Conservation (phyloP, 1,140 invertebrate genomes). For the Zaprionus taronus region DNA sequence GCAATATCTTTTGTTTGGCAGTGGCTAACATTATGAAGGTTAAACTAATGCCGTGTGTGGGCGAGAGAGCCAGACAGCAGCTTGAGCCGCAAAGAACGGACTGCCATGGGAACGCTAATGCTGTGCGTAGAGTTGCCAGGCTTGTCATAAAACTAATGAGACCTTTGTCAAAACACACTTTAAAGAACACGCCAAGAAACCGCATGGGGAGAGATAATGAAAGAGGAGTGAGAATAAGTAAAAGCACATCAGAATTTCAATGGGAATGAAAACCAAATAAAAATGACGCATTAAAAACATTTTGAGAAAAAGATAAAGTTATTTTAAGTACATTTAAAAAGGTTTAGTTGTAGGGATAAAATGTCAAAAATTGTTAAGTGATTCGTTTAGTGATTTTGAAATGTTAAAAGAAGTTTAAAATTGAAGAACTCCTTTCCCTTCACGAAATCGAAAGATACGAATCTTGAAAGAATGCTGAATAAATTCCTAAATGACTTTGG, state of each 20-base stretch:
- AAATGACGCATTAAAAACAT: background rate
- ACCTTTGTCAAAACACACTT: conserved; percentile 24
- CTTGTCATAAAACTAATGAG: conserved; percentile 35
- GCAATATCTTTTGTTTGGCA: conserved; percentile 45
- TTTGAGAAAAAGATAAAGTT: background rate
- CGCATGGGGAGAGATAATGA: background rate
- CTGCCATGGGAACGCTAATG: conserved; percentile 15
- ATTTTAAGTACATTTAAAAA: background rate
- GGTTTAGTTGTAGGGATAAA: background rate
- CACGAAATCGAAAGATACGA: background rate
- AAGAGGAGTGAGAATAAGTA: background rate
- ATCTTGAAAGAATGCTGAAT: background rate
- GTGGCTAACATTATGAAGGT: conserved; percentile 38
- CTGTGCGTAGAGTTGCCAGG: background rate
- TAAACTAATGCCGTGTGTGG: conserved; percentile 16
- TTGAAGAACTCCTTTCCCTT: background rate
- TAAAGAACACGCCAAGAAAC: background rate
- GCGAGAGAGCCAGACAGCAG: background rate
- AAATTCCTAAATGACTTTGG: background rate
- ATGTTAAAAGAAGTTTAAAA: background rate
- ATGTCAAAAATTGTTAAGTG: background rate
- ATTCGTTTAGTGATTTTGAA: background rate
- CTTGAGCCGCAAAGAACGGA: background rate
- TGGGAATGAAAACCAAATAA: background rate
- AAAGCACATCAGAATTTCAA: background rate